Evolutionary conservation across 2,113 vertebrate genomes (phyloP).

Genomic region (Chascanopsetta lugubris): DNA sequence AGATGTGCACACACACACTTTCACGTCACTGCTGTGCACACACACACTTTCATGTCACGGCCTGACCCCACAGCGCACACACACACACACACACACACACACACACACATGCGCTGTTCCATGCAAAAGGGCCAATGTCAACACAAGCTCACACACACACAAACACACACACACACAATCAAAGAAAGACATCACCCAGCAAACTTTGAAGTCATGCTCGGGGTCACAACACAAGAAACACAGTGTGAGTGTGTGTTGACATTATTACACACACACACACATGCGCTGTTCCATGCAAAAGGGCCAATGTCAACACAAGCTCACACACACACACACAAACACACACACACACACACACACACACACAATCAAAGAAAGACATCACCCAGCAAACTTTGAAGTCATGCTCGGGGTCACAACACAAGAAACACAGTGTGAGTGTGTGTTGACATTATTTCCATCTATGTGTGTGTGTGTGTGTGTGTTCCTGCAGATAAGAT

Average conservation of each 20-base stretch:
- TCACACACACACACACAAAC: neutral
- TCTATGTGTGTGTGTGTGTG: neutral
- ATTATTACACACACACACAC: too few species aligned
- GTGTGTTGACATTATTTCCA: constrained; percentile 9
- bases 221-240: too few species aligned
- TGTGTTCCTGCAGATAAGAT: constrained; percentile 17
- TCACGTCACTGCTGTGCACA: neutral
- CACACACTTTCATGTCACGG: constrained; percentile 41
- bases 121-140: constrained; percentile 50
- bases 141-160: constrained; percentile 16
- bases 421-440: too few species aligned
- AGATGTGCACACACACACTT: constrained; percentile 32
- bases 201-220: constrained; percentile 58
- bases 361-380: too few species aligned
- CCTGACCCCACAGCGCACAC: constrained; percentile 38
- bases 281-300: constrained; percentile 47
- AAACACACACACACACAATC: constrained; percentile 8
- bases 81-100: constrained; percentile 16
- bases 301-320: constrained; percentile 42
- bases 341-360: too few species aligned
- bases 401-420: too few species aligned
- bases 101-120: constrained; percentile 46
- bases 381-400: too few species aligned
- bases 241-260: too few species aligned
- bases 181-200: constrained; percentile 1